Base-by-base conservation (phyloP, 2,113 vertebrate species). In the Lontra canadensis region DNA sequence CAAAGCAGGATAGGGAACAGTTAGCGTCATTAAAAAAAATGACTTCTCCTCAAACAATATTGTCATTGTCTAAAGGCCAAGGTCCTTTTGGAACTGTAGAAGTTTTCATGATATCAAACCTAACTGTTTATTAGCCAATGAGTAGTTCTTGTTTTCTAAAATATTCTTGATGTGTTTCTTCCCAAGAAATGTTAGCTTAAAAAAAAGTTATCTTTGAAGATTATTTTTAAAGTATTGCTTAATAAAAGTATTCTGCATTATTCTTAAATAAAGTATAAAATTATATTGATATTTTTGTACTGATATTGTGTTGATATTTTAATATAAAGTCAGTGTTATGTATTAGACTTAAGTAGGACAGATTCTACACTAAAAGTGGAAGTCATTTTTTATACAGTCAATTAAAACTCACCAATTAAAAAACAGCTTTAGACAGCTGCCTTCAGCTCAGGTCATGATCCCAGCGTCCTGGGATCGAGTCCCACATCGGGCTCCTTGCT, bases 21-120 rank as follows among this genome's bases (percentile, higher is more conserved):
- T 97, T 93, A 88, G 86, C 49, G 0, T 92, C 90, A 90, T 90
- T 96, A 18, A 86, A 94, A 94, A 88, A 98, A 97, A 97, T 93
- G 69, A 97, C 93, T 93, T 90, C 92, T 96, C 81, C 55, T 94
- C n/a, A 98, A 98, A 98, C 97, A 98, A 95, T 96, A 90, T 44
- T 96, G 90, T 85, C 73, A 23, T 96, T 98, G 95, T 98, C 61
- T 86, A 90, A 92, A 88, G 57, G 94, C 59, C 39, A 97, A 97
- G 92, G 96, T 97, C 97, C 86, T 95, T 57, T 79, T 82, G 88
- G 95, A 55, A 84, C 71, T 83, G 52, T 59, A 93, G 71, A 95
- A 49, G 26, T 96, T 96, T 97, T 97, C 93, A 69, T 95, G 36
- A 44, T 92, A 96, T 59, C 67, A 63, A 55, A 34, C 8, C 36